Percentiles rank a stretch among this genome's conserved stretches.
phyloP scores from a whole-genome alignment of 1,140 invertebrate genomes.

The Armadillidium nasatum region DNA sequence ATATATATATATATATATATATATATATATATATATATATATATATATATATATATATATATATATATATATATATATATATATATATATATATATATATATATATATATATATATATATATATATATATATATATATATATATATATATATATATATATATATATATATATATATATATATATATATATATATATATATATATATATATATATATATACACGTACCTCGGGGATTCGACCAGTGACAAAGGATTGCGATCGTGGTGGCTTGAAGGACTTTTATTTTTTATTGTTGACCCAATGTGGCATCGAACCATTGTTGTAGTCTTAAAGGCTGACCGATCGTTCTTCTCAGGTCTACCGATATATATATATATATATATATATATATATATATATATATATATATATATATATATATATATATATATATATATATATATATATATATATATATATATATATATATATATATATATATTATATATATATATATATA shows the following conservation, averaged over 20 bases:
- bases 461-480: conserved; percentile 9
- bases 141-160: conserved; percentile 12
- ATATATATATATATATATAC: neutral
- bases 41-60: conserved; percentile 1
- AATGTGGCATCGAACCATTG: conserved; percentile 72
- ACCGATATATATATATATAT: conserved; percentile 3
- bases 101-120: neutral
- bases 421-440: conserved; percentile 14
- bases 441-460: neutral
- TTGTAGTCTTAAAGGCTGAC: conserved; percentile 69
- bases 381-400: conserved; percentile 16
- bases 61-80: neutral
- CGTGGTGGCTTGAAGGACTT: neutral
- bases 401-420: conserved; percentile 13
- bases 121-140: neutral
- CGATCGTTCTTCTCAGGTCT: conserved; percentile 71
- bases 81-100: neutral
- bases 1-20: neutral
- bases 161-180: conserved; percentile 11
- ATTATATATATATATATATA: neutral
- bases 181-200: neutral
- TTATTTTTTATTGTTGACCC: conserved; percentile 49
- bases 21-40: conserved; percentile 16
- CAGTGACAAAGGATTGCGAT: neutral
- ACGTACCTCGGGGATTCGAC: no score